These are phyloP conservation scores for Paramisgurnus dabryanus DNA, from an alignment of 2,113 vertebrate genomes.

Conservation along the genomic window DNA sequence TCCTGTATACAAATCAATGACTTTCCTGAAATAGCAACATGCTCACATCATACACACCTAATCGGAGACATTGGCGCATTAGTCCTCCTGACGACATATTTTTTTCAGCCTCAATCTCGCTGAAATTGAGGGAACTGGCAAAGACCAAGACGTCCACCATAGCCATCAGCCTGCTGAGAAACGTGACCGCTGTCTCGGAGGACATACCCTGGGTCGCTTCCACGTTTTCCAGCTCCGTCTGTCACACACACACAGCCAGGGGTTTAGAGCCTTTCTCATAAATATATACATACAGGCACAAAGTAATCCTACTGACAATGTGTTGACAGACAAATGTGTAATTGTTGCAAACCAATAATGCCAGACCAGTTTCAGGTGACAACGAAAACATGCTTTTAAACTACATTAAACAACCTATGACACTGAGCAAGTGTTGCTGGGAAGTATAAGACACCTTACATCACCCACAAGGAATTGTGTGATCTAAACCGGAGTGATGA, in stretches of 20 bases:
- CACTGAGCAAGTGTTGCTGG: neutral
- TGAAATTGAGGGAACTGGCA: slow-evolving; percentile 98
- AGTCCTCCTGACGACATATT: slow-evolving; percentile 99
- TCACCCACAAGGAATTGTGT: slow-evolving; percentile 37
- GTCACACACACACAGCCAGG: slow-evolving; percentile 41
- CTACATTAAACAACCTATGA: neutral
- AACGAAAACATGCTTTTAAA: neutral
- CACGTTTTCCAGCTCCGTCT: slow-evolving; percentile 97
- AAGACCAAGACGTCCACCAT: slow-evolving; percentile 99
- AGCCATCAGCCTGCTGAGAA: slow-evolving; percentile 96
- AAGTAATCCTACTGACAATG: neutral
- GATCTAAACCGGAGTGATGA: slow-evolving; percentile 45
- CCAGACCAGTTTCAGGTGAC: neutral
- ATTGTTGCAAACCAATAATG: slow-evolving; percentile 4
- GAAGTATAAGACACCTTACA: neutral
- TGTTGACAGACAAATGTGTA: neutral
- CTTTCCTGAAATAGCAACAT: slow-evolving; percentile 19
- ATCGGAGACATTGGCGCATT: slow-evolving; percentile 95
- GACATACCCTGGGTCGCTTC: slow-evolving; percentile 99
- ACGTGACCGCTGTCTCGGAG: slow-evolving; percentile 95
- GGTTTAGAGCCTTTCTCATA: neutral
- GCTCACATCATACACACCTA: slow-evolving; percentile 79
- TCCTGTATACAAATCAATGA: neutral
- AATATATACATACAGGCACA: neutral
- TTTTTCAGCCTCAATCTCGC: slow-evolving; percentile 98